Evolutionary conservation across 2,113 vertebrate genomes (phyloP), one percentile per base, ranked within the genome.

Genomic region (Anoura caudifer): DNA sequence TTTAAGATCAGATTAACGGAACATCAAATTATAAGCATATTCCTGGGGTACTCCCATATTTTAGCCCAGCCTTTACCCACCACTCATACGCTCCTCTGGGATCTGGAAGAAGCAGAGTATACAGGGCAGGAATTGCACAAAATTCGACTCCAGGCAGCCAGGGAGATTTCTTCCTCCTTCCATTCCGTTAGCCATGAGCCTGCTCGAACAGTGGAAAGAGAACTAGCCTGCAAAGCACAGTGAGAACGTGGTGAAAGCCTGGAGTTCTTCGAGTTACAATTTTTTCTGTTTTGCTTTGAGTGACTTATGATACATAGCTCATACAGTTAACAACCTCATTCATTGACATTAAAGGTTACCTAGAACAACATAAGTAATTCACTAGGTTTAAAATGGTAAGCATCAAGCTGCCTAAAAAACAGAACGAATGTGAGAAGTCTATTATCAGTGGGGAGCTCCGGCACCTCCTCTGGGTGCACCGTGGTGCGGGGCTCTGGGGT

Each of bases 331-430:
- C 36, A 89, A 86, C 28, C 45, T 81, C 52, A 90, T 17, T 80
- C 67, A 33, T 7, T 85, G 41, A 81, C 8, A 77, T 92, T 47
- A 20, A 93, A 65, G 33, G 20, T 79, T 73, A 82, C 22, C 36
- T 83, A 59, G 50, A 70, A 80, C 87, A 89, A 75, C 38, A 85
- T 4, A 90, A 69, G 85, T 31, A 67, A 95, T 47, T 69, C 75
- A 22, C 28, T 90, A 77, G 31, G 2, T 72, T 95, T 89, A 88
- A 92, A 92, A 65, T 93, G 54, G 77, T 93, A 91, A 85, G 70
- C 33, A 86, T 43, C 28, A 54, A 87, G 5, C 9, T 67, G 65
- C 56, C 56, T 87, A 87, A 76, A 54, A 87, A 45, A 54, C 24
- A 72, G 87, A 94, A 87, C 59, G 22, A 82, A n/a, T 26, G 28